Conservation (phyloP, 92 coral and sea anemone genomes). For the Zoanthus gigantus region DNA sequence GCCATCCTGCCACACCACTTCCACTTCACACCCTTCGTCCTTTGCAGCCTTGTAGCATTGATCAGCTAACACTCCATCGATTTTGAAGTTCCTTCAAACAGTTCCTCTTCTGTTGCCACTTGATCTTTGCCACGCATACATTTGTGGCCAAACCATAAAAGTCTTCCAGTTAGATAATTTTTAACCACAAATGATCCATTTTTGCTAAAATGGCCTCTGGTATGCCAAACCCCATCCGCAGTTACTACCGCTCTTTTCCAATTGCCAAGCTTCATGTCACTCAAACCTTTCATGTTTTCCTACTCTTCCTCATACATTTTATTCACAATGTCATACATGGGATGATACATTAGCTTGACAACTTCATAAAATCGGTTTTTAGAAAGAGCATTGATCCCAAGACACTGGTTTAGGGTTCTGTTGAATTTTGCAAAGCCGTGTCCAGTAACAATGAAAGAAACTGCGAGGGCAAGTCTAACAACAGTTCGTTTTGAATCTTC, state of each 20-base stretch:
- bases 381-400: background rate
- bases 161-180: constrained; percentile 11
- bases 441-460: background rate
- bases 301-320: constrained; percentile 21
- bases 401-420: background rate
- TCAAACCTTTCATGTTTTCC: background rate
- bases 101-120: constrained; percentile 35
- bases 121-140: constrained; percentile 15
- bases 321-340: constrained; percentile 2
- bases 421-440: background rate
- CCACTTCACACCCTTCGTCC: constrained; percentile 48
- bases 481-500: background rate
- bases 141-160: constrained; percentile 42
- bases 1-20: constrained; percentile 63
- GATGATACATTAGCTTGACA: background rate
- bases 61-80: constrained; percentile 14
- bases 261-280: too few species aligned
- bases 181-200: constrained; percentile 30
- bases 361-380: background rate
- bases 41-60: constrained; percentile 46
- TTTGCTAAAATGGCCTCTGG: constrained; percentile 31
- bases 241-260: constrained; percentile 33
- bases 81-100: constrained; percentile 20
- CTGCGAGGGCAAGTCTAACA: background rate
- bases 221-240: constrained; percentile 44